Base-by-base conservation (phyloP, 30 jellyfish, hydroid and myxozoan genomes). In the Pseudorhiza aurosa region DNA sequence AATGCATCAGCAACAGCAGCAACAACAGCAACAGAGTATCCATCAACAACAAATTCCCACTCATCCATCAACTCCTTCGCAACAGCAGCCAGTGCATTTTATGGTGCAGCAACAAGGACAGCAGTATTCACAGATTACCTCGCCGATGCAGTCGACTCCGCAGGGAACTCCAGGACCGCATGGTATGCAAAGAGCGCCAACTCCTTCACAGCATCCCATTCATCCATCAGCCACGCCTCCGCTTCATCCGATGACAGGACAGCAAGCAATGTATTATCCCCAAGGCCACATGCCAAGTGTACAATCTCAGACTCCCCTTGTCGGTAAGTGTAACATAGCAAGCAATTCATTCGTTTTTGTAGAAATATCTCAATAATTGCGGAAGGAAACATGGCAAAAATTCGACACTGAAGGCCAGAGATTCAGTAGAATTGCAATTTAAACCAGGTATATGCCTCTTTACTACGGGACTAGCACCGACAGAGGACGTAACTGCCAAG, bases 191-290 rank as follows among this genome's bases (percentile, higher is more conserved):
- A 73, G 91, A 49, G 84, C 91, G 1, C 91, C 83, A n/a, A 80
- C 91, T 9, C 84, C 90, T 44, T 77, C 90, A 49, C 91, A 80
- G 68, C 91, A 80, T 21, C 53, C 71, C n/a, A 42, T 75, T 19
- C 88, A 57, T 42, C 83, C 70, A 12, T 47, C 89, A 25, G 82
- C 89, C 10, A 80, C 83, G 68, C 91, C 91, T 35, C 84, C 91
- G 58, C 26, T 64, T 51, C 91, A 80, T 53, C 67, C 33, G 14
- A 47, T 31, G 2, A 75, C 65, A n/a, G 74, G 64, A 18, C 83
- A 80, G 22, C 69, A 42, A 71, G 15, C 71, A 5, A 45, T 25
- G 4, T 53, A 15, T 44, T 30, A 37, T 58, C 57, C 9, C 14
- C 84, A 59, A 40, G 56, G 58, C 62, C 40, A 73, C 1, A 55